A percentile compares a stretch with the other conserved stretches of the same genome.
Evolutionary conservation across 2,113 vertebrate genomes (phyloP).

Genomic region (Dryoscopus gambensis): DNA sequence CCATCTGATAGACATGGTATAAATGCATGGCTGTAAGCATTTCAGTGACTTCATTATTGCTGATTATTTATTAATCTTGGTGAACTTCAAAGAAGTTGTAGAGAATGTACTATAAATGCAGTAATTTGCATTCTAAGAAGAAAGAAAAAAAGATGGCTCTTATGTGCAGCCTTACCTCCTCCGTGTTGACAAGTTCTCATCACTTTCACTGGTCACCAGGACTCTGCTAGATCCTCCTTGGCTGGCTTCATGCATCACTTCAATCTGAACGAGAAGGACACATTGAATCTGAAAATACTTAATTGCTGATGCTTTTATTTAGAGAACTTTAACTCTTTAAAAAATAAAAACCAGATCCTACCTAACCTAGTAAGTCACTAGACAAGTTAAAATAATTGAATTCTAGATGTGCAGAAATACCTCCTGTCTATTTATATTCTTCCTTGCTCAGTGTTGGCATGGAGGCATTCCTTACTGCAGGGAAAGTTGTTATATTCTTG

Average conservation of each 20-base stretch:
- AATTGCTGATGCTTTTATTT: background rate
- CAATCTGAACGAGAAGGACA: conserved; percentile 76
- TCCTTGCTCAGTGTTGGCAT: background rate
- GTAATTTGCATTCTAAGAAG: background rate
- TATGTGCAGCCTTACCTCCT: conserved; percentile 77
- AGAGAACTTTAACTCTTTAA: background rate
- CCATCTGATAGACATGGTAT: background rate
- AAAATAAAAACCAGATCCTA: background rate
- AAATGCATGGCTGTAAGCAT: background rate
- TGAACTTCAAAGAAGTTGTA: background rate
- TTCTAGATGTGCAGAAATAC: background rate
- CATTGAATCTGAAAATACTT: background rate
- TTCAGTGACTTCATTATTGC: background rate
- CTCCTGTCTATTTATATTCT: background rate
- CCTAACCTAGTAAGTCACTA: background rate
- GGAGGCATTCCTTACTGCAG: background rate
- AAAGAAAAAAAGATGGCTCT: background rate
- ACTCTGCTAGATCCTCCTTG: conserved; percentile 81
- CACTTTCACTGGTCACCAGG: conserved; percentile 76
- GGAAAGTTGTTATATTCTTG: background rate
- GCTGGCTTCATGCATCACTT: conserved; percentile 88
- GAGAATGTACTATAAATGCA: background rate
- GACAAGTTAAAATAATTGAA: background rate
- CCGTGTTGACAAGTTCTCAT: conserved; percentile 81
- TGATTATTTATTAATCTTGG: background rate